Evolutionary conservation across 2,113 vertebrate genomes (phyloP).

Genomic region (Epinephelus lanceolatus): DNA sequence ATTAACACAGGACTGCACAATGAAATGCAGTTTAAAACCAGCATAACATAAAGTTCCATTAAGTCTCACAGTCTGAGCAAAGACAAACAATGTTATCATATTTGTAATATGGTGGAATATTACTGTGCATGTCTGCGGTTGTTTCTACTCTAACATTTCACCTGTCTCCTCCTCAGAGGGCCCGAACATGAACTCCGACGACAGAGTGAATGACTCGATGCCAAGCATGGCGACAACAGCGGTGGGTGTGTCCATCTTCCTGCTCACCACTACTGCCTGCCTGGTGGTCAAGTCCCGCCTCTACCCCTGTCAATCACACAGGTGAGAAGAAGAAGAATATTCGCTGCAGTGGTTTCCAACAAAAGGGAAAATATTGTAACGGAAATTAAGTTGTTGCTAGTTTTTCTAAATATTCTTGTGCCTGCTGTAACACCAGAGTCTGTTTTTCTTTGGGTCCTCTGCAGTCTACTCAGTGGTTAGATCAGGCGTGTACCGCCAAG

Average conservation of each 20-base stretch:
- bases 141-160: not conserved
- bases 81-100: no score
- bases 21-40: not conserved
- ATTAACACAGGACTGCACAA: not conserved
- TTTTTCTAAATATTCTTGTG: no score
- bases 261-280: slow-evolving; percentile 85
- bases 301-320: slow-evolving; percentile 75
- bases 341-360: no score
- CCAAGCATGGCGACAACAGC: slow-evolving; percentile 82
- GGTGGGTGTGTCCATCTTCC: slow-evolving; percentile 84
- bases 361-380: no score
- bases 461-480: no score
- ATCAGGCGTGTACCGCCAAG: no score
- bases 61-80: no score
- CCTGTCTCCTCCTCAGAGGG: slow-evolving; percentile 51
- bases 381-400: not conserved
- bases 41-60: not conserved
- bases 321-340: slow-evolving; percentile 54
- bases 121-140: not conserved
- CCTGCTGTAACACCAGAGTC: no score
- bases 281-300: slow-evolving; percentile 84
- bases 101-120: no score
- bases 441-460: no score
- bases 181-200: slow-evolving; percentile 47
- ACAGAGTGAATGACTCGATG: slow-evolving; percentile 54